Base-by-base conservation (phyloP, 2,888 invertebrate species). In the Euproctis similis region DNA sequence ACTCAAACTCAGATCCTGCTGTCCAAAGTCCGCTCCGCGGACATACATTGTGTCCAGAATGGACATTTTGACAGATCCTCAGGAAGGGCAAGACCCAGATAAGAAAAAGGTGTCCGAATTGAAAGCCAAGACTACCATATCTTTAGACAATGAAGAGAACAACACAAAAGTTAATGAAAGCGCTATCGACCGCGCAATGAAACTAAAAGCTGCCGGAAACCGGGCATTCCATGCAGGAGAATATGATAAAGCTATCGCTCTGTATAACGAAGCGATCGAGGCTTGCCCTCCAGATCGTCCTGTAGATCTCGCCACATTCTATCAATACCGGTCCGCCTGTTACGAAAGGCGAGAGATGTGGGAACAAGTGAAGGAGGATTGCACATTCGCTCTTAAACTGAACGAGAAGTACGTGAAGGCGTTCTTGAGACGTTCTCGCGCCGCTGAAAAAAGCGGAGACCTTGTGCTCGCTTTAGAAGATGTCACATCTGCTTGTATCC, bases 271-370 rank as follows among this genome's bases (percentile, higher is more conserved):
- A 77, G 98, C 98, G 1, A 98, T 99, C 29, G 94, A 96, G 50
- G 87, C 92, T 16, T 97, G 97, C 56, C 93, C 95, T 0, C 77
- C 86, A 39, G 88, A 92, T 31, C 88, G 91, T 49, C 85, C 85
- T 12, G 87, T 87, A 1, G 95, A 94, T 48, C 77, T 96, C 30
- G 92, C 97, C 0, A 96, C 95, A 8, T 96, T 95, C 74, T 96
- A 96, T 71, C 98, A 98, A 71, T 98, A 98, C 66, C 90, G 97
- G 53, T 98, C 97, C 7, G 98, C 97, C 8, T 94, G 96, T 22
- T 95, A 95, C 71, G 97, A 97, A 71, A 94, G 96, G 71, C 81
- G 96, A 60, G 91, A 92, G 72, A 92, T 94, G 74, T 94, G 92
- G 87, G 88, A 88, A 37, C 87, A 91, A 42, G 96, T 96, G 0